Percentiles rank a stretch among this genome's conserved stretches.
Conservation (phyloP, 2,888 invertebrate species). For the Scaptomyza reducta region DNA sequence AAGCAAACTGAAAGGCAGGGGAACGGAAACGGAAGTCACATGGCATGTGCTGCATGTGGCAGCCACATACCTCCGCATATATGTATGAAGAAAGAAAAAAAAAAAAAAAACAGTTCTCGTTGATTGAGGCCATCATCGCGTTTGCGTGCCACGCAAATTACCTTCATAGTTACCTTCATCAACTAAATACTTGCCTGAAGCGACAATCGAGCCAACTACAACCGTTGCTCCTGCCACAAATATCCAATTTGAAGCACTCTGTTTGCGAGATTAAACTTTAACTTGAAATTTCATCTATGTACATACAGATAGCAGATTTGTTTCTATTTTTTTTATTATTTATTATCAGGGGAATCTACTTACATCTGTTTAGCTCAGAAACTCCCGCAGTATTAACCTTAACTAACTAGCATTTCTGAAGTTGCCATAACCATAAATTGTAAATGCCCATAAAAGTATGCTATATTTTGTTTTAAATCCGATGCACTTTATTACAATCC, state of each 20-base stretch:
- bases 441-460: not conserved
- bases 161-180: slow-evolving; percentile 30
- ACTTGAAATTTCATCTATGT: not conserved
- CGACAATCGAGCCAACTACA: slow-evolving; percentile 1
- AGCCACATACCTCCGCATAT: slow-evolving; percentile 15
- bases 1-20: slow-evolving; percentile 4
- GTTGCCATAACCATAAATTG: not conserved
- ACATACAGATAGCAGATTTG: not conserved
- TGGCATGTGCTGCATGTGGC: slow-evolving; percentile 44
- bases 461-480: not conserved
- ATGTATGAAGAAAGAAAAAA: not conserved
- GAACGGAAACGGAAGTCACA: slow-evolving; percentile 59
- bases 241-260: not conserved
- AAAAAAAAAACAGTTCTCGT: slow-evolving; percentile 3
- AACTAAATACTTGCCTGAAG: not conserved
- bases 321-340: too few relatives aligned
- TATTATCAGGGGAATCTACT: too few relatives aligned
- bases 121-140: slow-evolving; percentile 39
- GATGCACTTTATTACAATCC: not conserved
- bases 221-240: not conserved
- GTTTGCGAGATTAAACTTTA: not conserved
- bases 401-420: too few relatives aligned
- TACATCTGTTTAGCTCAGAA: not conserved
- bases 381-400: not conserved
- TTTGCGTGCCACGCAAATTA: slow-evolving; percentile 55